Percentiles rank a stretch among this genome's conserved stretches.
Conservation (phyloP, 2,888 invertebrate genomes). For the Drosophila mayaguana region DNA sequence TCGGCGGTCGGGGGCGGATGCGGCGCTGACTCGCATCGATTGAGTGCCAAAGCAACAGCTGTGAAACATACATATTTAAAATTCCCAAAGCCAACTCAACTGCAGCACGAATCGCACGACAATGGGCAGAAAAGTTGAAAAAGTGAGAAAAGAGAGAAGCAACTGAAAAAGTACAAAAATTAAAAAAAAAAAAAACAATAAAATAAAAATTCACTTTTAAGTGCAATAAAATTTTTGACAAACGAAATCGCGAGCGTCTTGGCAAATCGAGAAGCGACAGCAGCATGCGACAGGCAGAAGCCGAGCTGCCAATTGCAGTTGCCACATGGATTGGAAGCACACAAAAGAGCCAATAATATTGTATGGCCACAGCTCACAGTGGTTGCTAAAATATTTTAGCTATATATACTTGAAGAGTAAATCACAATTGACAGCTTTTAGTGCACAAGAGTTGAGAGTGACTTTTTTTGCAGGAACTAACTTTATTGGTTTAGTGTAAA, state of each 20-base stretch:
- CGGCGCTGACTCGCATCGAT: constrained; percentile 35
- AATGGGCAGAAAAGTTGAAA: constrained; percentile 23
- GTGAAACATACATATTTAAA: constrained; percentile 63
- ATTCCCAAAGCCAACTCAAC: constrained; percentile 45
- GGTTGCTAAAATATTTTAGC: neutral
- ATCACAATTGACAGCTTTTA: neutral
- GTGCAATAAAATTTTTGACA: constrained; percentile 63
- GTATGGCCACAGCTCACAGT: neutral
- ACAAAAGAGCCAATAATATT: constrained; percentile 35
- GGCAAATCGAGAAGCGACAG: neutral
- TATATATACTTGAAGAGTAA: neutral
- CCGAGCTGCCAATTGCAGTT: constrained; percentile 17
- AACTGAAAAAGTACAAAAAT: neutral
- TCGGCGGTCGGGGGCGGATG: constrained; percentile 4
- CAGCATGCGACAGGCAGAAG: neutral
- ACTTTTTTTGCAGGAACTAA: neutral
- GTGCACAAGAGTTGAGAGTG: neutral
- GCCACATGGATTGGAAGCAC: constrained; percentile 19
- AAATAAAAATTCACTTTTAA: constrained; percentile 35
- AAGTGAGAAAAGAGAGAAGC: neutral
- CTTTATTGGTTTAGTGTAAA: neutral
- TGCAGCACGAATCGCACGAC: constrained; percentile 43
- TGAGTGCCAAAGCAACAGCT: constrained; percentile 49
- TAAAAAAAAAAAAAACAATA: neutral
- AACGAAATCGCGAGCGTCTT: constrained; percentile 55